Base-by-base conservation (phyloP, 2,797 vertebrate genomes). In the Cuculus canorus region DNA sequence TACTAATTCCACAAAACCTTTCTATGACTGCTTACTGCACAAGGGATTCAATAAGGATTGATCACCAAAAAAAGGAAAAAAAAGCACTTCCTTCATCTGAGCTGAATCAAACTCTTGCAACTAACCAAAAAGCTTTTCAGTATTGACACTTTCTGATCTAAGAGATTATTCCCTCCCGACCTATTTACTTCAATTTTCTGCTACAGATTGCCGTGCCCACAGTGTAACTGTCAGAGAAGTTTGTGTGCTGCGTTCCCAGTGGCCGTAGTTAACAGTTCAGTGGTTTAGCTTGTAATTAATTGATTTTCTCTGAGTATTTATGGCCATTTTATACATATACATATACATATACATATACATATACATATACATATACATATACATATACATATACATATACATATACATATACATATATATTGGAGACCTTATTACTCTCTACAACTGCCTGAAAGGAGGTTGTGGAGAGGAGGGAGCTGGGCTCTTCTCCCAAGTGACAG, bases 1-100 rank as follows among this genome's bases (percentile, higher is more conserved):
- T 52, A 93, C 87, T 93, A 94, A 93, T 92, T 88, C 82, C 82
- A 88, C 86, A 94, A 94, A 94, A 91, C 90, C 80, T 94, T 96
- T 88, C 89, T 70, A 47, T 90, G 76, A 43, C 82, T 94, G 80
- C 80, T 92, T 95, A 54, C 85, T 82, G 73, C 88, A 93, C 66
- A 89, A 68, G 64, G 77, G 69, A 92, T 93, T 90, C 90, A 76
- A 48, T 82, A 89, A 7, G 21, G 86, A 86, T 92, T 96, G 95
- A 93, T 95, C 78, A 90, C 28, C 1, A 12, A 11, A 18, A 52
- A 18, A 63, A 75, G 41, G 43, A 64, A 82, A 71, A 82, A 70
- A 59, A 57, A 23, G 9, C 63, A 88, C 81, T 95, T 90, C 43
- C 70, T 93, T 88, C 73, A 69, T 39, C 54, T 86, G 50, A 90